Base-by-base conservation (phyloP, 2,888 invertebrate genomes). In the Ceriagrion tenellum region DNA sequence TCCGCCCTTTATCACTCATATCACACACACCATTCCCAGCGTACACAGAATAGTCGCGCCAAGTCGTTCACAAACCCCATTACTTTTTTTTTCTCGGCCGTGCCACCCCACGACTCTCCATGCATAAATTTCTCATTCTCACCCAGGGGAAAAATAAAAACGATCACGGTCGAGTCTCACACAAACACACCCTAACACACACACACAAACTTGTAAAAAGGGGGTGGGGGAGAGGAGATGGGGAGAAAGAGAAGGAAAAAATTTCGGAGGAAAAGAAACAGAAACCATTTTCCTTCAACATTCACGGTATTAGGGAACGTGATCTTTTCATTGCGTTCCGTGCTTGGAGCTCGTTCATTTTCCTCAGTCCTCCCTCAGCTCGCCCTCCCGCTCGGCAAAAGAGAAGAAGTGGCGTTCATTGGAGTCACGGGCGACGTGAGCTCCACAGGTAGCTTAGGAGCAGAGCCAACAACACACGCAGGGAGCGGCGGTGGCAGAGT, bases 311-410 rank as follows among this genome's bases (percentile, higher is more conserved):
- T 81, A 81, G 81, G 69, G 81, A 81, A 81, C 81, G 81, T 81
- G 81, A 81, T 81, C 81, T 81, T 81, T 81, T 81, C 81, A 81
- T 81, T 81, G 81, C 81, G 81, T 81, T 81, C 81, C 81, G 81
- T 81, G 81, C 81, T 35, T 3, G 30, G 35, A 16, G 81, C 81
- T 81, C 81, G 81, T 81, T 81, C 26, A 81, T 81, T 81, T 35
- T 35, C 81, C 81, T 16, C 35, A 23, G 59, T 20, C 59, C 59
- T 20, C 59, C 59, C 59, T 59, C 59, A 16, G 2, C 3, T 20
- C 18, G 0, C 18, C 20, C 59, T 0, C 59, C 20, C 20, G 59
- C 59, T 16, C 59, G 3, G 59, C 59, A 59, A 59, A 59, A 59
- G 59, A 59, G 26, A 8, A 81, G 81, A 81, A 81, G 13, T 81